These are phyloP conservation scores for Dorcus hopei DNA, from an alignment of 2,888 invertebrate species.

Conservation along the genomic window DNA sequence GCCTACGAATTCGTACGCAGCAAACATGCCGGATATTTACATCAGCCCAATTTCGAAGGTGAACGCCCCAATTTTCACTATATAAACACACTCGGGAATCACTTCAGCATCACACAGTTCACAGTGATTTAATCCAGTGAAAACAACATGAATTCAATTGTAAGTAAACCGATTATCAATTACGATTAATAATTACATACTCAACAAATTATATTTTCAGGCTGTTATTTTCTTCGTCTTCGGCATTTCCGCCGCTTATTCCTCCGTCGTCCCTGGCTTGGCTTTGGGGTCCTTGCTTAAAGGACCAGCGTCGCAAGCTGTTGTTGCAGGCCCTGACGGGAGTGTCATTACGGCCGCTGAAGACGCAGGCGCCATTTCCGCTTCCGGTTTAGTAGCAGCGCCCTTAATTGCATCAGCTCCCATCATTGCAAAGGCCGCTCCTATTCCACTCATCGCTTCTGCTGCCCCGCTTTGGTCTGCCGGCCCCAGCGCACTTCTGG, in stretches of 20 bases:
- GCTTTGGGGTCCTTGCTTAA: background rate
- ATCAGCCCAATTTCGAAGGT: too few species aligned
- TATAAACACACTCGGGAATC: too few species aligned
- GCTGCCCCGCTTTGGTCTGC: background rate
- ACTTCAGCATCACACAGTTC: too few species aligned
- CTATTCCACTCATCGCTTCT: background rate
- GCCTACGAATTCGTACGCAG: too few species aligned
- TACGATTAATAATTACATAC: too few species aligned
- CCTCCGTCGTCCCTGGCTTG: background rate
- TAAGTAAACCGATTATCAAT: too few species aligned
- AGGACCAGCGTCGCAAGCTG: background rate
- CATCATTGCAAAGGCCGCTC: background rate
- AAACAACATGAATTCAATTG: too few species aligned
- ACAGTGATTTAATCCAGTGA: too few species aligned
- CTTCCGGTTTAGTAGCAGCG: constrained; percentile 50
- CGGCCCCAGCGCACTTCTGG: constrained; percentile 13
- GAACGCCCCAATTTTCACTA: too few species aligned
- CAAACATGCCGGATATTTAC: too few species aligned
- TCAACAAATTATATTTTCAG: background rate
- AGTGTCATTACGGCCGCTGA: constrained; percentile 6
- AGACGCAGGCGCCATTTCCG: constrained; percentile 30
- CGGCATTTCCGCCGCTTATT: background rate
- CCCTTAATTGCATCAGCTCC: constrained; percentile 32
- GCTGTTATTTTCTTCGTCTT: background rate
- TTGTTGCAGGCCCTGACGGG: background rate